Base-by-base conservation (phyloP, 2,888 invertebrate genomes). In the Noctua pronuba region DNA sequence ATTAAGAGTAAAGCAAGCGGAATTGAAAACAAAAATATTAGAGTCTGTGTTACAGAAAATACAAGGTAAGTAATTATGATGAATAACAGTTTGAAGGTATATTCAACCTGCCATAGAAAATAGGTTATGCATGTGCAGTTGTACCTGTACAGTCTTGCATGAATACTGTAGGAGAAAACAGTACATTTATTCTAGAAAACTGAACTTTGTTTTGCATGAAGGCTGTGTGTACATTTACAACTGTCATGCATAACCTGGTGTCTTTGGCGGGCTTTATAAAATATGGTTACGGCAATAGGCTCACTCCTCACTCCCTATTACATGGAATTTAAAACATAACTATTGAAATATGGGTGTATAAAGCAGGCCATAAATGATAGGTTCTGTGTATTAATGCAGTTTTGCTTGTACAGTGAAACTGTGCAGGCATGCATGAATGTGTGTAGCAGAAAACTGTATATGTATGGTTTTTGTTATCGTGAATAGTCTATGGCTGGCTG, bases 21-120 rank as follows among this genome's bases (percentile, higher is more conserved):
- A 76, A 11, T 44, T 76, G 18, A 76, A 76, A 76, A 76, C 75
- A 44, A 76, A 76, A 52, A 76, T 76, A 64, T 76, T 76, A 52
- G 75, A 76, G 18, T 44, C 76, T 52, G 76, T 79, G n/a, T 41
- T 79, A 28, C 67, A 60, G 49, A 66, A 66, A 65, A 18, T 76
- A 76, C 76, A 76, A 77, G 77, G 77, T 77, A 49, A 41, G 16
- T 28, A 41, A 62, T 18, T 5, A 21, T 24, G 16, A 60, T 60
- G 58, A 60, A 6, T n/a, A 24, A 52, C 8, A 24, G 52, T 52
- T 4, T 52, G 1, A n/a, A n/a, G 38, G 28, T 7, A n/a, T 16
- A 38, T 28, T 10, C 24, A 31, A 4, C 13, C n/a, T 13, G n/a
- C n/a, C 52, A 55, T n/a, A 55, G 55, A 55, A n/a, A 11, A 52